Evolutionary conservation across 1,140 invertebrate species (phyloP).

Genomic region (Drosophila lowei): DNA sequence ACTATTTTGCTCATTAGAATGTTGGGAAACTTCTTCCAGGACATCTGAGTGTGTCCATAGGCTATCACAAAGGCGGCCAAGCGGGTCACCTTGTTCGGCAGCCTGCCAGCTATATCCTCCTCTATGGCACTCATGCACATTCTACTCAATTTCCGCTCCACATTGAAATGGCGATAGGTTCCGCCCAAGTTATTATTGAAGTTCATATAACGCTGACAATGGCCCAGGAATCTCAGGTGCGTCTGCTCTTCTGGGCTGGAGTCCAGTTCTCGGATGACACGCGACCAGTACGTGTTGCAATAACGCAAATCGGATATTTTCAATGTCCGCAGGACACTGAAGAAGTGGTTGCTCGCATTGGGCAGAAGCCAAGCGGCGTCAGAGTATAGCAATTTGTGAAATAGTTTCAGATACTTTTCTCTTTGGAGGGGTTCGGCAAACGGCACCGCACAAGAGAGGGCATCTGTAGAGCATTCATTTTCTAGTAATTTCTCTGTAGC

Average conservation of each 20-base stretch:
- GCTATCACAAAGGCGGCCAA: slow-evolving; percentile 83
- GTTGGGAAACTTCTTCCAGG: slow-evolving; percentile 74
- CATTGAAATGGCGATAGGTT: slow-evolving; percentile 82
- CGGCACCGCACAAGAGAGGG: slow-evolving; percentile 64
- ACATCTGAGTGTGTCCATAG: slow-evolving; percentile 80
- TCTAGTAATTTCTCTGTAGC: slow-evolving; percentile 50
- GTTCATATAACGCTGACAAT: slow-evolving; percentile 84
- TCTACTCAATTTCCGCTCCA: slow-evolving; percentile 83
- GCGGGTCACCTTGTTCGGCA: slow-evolving; percentile 81
- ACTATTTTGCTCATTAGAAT: slow-evolving; percentile 72
- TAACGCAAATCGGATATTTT: slow-evolving; percentile 82
- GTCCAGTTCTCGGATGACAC: slow-evolving; percentile 62
- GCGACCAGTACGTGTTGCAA: slow-evolving; percentile 83
- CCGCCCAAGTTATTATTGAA: slow-evolving; percentile 84
- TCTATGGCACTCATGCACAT: slow-evolving; percentile 82
- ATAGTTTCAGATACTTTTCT: slow-evolving; percentile 63
- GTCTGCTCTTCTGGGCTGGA: slow-evolving; percentile 36
- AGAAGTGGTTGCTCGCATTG: slow-evolving; percentile 61
- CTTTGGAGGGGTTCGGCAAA: slow-evolving; percentile 77
- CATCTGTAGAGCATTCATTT: slow-evolving; percentile 43
- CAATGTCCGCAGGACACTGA: slow-evolving; percentile 81
- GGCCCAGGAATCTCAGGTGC: slow-evolving; percentile 75
- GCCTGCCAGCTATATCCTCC: slow-evolving; percentile 63
- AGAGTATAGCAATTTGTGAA: slow-evolving; percentile 67
- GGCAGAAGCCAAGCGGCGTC: slow-evolving; percentile 40